A percentile compares a stretch with the other conserved stretches of the same genome.
Conservation (phyloP, 53 echinoderm and acorn worm genomes). For the Hippasteria phrygiana region DNA sequence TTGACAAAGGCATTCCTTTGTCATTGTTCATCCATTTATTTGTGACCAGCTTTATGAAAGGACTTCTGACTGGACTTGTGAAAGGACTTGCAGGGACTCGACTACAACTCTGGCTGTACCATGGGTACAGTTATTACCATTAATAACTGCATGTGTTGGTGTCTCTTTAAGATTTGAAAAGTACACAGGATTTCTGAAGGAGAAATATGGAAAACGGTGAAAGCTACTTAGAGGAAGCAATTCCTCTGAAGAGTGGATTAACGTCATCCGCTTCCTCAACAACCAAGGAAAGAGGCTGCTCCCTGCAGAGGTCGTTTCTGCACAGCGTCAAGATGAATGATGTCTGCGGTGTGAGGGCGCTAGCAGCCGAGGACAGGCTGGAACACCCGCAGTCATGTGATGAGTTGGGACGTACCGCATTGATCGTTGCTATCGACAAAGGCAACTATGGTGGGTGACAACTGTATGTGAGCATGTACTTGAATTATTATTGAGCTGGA, state of each 20-base stretch:
- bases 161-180: neutral
- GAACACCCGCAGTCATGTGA: neutral
- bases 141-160: too few relatives aligned
- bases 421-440: conserved; percentile 15
- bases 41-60: too few relatives aligned
- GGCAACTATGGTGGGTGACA: conserved; percentile 10
- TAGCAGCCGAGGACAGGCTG: neutral
- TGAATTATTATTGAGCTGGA: too few relatives aligned
- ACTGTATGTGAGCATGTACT: too few relatives aligned
- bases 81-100: too few relatives aligned
- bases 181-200: neutral
- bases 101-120: too few relatives aligned
- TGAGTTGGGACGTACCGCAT: conserved; percentile 20
- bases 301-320: neutral
- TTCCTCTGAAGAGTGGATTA: neutral
- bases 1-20: too few relatives aligned
- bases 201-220: neutral
- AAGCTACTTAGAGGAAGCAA: neutral
- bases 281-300: conserved; percentile 1
- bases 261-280: neutral
- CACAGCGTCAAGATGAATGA: neutral
- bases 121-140: too few relatives aligned
- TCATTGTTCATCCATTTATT: too few relatives aligned
- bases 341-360: neutral
- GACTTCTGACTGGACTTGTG: too few relatives aligned